Base-by-base conservation (phyloP, 2,797 vertebrate genomes). In the Pangasius krempfi region DNA sequence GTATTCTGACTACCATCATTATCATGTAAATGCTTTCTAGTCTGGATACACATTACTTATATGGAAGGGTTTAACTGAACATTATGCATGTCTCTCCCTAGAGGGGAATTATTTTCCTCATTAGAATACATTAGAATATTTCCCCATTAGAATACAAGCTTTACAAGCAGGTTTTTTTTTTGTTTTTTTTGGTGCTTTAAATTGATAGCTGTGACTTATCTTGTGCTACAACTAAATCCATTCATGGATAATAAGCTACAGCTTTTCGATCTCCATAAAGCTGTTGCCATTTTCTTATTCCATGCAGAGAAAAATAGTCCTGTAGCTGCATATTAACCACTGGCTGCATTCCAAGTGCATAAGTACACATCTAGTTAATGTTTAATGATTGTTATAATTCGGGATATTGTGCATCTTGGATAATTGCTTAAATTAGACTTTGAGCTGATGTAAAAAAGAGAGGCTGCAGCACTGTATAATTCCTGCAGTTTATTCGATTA, bases 311-410 rank as follows among this genome's bases (percentile, higher is more conserved):
- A 10, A 4, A 78, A 76, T 68, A 54, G 22, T 80, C 30, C 20
- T 56, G 47, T 79, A 66, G 60, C n/a, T 52, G 10, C 64, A 50
- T 86, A 22, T 44, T 64, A 78, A 12, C 37, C 87, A 90, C 87
- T 86, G 86, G 75, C 78, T 86, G 62, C 62, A 25, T 83, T 80
- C 50, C n/a, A 44, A 81, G 25, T 70, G 33, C 54, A 73, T 60
- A 76, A 87, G 9, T 86, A 66, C 66, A 87, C 62, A 81, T 82
- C 64, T 88, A 76, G 85, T 86, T 87, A 88, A 88, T 81, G 37
- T 81, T 62, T 88, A 73, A 89, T 86, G 75, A 85, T 88, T 89
- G 68, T 85, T 73, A 87, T 82, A 0, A 75, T 91, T 90, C 54
- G 88, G 58, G 27, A 82, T n/a, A n/a, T n/a, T 44, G 58, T 64